Base-by-base conservation (phyloP, 2,888 invertebrate genomes). In the Amiota mariae region DNA sequence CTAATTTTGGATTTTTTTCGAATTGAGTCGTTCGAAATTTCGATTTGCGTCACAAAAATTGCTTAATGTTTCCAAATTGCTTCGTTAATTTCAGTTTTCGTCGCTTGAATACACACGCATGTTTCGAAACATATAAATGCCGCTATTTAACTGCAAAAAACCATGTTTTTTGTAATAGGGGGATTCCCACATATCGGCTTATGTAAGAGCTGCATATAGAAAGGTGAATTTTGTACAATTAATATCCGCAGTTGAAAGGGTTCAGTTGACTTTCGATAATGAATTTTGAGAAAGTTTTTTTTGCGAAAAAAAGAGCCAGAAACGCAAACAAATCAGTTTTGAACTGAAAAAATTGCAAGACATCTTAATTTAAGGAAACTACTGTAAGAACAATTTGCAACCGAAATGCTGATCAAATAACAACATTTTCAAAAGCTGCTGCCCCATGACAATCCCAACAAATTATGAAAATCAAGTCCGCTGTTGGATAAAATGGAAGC, bases 301-400 rank as follows among this genome's bases (percentile, higher is more conserved):
- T 24, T 24, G 24, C 24, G 24, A 24, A 51, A 51, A 51, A 51
- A 51, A 3, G 51, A 51, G 6, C n/a, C 51, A 51, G n/a, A 51
- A 51, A 9, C 15, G 57, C n/a, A 15, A 15, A 57, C 8, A 61
- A 10, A 61, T 24, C 2, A 61, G 2, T 20, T 61, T 61, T 11
- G 36, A 61, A 36, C 8, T 61, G 4, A 61, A 61, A 61, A 67
- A 20, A 73, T 75, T 13, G 70, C 13, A 1, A 71, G 61, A 12
- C 9, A 10, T 59, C 20, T 59, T 59, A n/a, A 59, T 59, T 59
- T 59, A 15, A 59, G 18, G 8, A 59, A 15, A 59, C 59, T 15
- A 59, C 59, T 4, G 51, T 51, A 51, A 51, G 51, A 4, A 51
- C 51, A 51, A 51, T 51, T 51, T 51, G 51, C n/a, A 51, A 51